Conservation (phyloP, 2,113 vertebrate genomes). For the Mus spicilegus region DNA sequence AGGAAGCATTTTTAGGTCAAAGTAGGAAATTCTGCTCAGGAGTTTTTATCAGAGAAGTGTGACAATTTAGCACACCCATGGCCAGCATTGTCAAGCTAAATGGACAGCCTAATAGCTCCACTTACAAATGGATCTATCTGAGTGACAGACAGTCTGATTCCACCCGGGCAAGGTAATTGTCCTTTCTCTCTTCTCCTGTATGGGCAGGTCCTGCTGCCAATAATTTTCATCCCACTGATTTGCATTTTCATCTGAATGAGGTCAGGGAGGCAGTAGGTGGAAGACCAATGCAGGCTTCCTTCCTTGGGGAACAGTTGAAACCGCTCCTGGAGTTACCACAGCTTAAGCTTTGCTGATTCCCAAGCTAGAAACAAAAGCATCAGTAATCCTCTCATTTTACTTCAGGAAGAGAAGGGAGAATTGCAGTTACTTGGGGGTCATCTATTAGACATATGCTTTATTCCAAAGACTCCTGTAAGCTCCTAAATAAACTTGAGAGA, state of each 20-base stretch:
- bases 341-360: background rate
- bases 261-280: background rate
- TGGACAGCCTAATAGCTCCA: constrained; percentile 57
- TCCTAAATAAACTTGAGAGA: background rate
- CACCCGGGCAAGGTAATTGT: constrained; percentile 7
- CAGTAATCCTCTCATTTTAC: background rate
- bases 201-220: constrained; percentile 3
- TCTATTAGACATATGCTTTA: background rate
- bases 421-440: background rate
- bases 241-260: background rate
- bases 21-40: constrained; percentile 25
- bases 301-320: background rate
- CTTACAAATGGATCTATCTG: background rate
- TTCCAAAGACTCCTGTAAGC: background rate
- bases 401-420: background rate
- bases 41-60: constrained; percentile 34
- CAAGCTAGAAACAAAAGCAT: background rate
- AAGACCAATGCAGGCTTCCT: background rate
- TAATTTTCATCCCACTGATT: background rate
- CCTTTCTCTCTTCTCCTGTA: background rate
- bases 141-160: background rate
- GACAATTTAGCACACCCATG: constrained; percentile 44
- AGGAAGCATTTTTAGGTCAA: constrained; percentile 43
- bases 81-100: constrained; percentile 41
- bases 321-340: background rate